A percentile compares a stretch with the other conserved stretches of the same genome.
Conservation (phyloP, 2,888 invertebrate species). For the Morinoia aosen region DNA sequence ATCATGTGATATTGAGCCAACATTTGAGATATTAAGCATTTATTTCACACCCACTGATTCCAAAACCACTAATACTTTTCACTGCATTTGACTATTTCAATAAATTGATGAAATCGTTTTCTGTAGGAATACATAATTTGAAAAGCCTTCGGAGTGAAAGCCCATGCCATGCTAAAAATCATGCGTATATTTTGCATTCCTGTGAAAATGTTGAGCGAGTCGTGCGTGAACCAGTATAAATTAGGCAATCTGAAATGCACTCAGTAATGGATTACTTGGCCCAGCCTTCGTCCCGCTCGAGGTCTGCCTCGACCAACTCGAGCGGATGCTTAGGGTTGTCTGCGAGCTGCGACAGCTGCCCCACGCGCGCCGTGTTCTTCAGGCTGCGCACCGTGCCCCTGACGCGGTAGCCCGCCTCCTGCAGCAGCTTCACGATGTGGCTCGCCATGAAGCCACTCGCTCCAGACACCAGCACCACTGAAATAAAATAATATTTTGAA, state of each 20-base stretch:
- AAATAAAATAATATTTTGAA: constrained; percentile 6
- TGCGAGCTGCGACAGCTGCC: constrained; percentile 70
- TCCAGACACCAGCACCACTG: constrained; percentile 74
- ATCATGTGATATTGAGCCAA: neutral
- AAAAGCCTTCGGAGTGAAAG: too few relatives aligned
- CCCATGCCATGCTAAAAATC: too few relatives aligned
- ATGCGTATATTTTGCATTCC: too few relatives aligned
- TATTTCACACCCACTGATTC: too few relatives aligned
- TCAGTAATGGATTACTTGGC: constrained; percentile 68
- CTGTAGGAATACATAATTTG: too few relatives aligned
- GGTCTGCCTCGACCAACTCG: constrained; percentile 74
- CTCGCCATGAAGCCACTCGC: constrained; percentile 74
- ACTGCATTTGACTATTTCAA: too few relatives aligned
- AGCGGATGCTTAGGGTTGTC: constrained; percentile 72
- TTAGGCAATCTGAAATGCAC: too few relatives aligned
- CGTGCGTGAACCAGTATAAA: too few relatives aligned
- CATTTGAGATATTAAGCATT: too few relatives aligned
- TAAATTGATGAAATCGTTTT: too few relatives aligned
- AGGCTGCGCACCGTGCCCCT: constrained; percentile 73
- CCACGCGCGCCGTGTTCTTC: constrained; percentile 71
- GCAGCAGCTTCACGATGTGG: constrained; percentile 73
- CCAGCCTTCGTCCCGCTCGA: constrained; percentile 72
- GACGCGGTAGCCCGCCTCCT: constrained; percentile 73
- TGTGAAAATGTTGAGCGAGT: too few relatives aligned
- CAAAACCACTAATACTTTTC: too few relatives aligned